Conservation (phyloP, 2,113 vertebrate genomes). For the Psilopsiagon aymara region DNA sequence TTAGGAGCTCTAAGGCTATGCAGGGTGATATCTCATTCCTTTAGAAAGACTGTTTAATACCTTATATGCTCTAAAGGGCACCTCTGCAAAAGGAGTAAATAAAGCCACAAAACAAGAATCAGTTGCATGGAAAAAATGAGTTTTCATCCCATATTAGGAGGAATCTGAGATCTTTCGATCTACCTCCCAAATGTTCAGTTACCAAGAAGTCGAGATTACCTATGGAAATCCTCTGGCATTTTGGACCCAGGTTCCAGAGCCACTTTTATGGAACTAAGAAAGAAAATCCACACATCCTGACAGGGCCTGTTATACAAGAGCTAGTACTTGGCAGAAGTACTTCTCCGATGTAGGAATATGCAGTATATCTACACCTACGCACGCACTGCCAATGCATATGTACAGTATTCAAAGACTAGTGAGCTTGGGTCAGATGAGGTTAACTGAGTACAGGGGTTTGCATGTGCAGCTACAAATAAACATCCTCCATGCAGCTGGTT, state of each 20-base stretch:
- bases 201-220: background rate
- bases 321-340: background rate
- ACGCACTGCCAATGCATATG: background rate
- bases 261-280: background rate
- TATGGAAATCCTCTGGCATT: background rate
- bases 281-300: background rate
- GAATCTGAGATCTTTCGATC: background rate
- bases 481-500: background rate
- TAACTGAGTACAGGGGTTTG: background rate
- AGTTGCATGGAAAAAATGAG: background rate
- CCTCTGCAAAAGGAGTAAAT: background rate
- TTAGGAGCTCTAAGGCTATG: background rate
- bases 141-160: background rate
- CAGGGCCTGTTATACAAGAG: background rate
- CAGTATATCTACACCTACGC: background rate
- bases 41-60: background rate
- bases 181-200: background rate
- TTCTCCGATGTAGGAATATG: background rate
- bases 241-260: background rate
- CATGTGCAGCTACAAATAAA: background rate
- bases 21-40: background rate
- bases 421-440: background rate
- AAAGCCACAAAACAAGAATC: background rate
- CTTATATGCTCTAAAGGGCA: background rate
- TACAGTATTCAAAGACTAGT: background rate